Evolutionary conservation across 2,113 vertebrate species (phyloP).

Genomic region (Zapus hudsonius): DNA sequence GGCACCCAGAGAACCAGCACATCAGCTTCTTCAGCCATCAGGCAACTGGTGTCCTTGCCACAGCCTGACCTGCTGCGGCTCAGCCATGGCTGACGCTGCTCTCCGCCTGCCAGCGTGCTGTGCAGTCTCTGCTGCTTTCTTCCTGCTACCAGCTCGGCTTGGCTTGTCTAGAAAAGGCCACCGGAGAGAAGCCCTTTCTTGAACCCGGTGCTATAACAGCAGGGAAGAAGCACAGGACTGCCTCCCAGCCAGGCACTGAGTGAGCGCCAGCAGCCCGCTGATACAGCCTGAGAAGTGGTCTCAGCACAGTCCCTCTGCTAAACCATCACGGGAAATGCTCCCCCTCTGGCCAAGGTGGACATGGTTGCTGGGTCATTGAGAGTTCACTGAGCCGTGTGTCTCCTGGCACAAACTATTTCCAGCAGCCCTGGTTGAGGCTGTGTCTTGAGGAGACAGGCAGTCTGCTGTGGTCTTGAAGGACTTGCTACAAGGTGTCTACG

Average conservation of each 20-base stretch:
- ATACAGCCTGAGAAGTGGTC: not conserved
- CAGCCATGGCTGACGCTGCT: not conserved
- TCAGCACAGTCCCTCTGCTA: not conserved
- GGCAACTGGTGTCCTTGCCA: not conserved
- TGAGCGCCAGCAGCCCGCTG: not conserved
- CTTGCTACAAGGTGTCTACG: not conserved
- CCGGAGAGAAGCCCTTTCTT: not conserved
- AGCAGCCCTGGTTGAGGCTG: not conserved
- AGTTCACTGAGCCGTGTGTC: not conserved
- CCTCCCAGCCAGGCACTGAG: not conserved
- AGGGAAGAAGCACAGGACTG: not conserved
- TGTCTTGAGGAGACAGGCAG: not conserved
- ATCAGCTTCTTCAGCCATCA: not conserved
- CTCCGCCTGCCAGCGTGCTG: not conserved
- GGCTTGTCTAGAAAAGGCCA: not conserved
- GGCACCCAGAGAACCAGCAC: not conserved
- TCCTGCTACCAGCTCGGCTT: too few relatives aligned
- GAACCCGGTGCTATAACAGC: not conserved
- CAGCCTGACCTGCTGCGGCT: not conserved
- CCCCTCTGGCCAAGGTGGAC: not conserved
- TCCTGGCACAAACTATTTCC: not conserved
- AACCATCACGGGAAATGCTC: not conserved
- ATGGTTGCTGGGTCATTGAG: not conserved
- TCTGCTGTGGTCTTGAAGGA: too few relatives aligned
- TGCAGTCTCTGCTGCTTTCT: too few relatives aligned